phyloP scores from a whole-genome alignment of 2,888 invertebrate species.

The Meta bourneti region DNA sequence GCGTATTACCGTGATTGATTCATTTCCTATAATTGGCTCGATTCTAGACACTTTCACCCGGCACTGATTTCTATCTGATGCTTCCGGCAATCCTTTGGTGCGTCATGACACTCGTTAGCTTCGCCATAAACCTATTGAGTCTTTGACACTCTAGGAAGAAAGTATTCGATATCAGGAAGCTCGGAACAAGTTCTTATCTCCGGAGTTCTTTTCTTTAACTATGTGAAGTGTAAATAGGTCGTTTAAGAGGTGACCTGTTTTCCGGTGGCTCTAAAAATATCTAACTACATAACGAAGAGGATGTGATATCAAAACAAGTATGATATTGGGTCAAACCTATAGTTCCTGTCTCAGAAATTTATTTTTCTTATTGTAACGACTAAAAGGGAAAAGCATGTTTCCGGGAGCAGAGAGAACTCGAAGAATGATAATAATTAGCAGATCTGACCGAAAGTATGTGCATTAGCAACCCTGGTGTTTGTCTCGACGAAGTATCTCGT shows the following conservation, averaged over 20 bases:
- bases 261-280: constrained; percentile 67
- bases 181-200: neutral
- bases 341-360: neutral
- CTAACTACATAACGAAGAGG: constrained; percentile 16
- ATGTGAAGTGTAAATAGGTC: constrained; percentile 59
- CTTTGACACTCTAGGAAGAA: constrained; percentile 17
- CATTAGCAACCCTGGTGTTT: too few species aligned
- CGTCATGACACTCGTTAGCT: too few species aligned
- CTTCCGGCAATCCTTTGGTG: too few species aligned
- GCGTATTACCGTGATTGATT: too few species aligned
- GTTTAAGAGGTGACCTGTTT: constrained; percentile 47
- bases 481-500: too few species aligned
- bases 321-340: constrained; percentile 34
- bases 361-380: neutral
- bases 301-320: constrained; percentile 32
- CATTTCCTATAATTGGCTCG: too few species aligned
- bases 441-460: too few species aligned
- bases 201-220: neutral
- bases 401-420: neutral
- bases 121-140: too few species aligned
- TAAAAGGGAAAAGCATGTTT: neutral
- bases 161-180: constrained; percentile 31
- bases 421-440: neutral
- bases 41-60: too few species aligned
- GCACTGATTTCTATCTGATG: too few species aligned